Evolutionary conservation across 2,113 vertebrate species (phyloP).

Genomic region (Petaurus breviceps): DNA sequence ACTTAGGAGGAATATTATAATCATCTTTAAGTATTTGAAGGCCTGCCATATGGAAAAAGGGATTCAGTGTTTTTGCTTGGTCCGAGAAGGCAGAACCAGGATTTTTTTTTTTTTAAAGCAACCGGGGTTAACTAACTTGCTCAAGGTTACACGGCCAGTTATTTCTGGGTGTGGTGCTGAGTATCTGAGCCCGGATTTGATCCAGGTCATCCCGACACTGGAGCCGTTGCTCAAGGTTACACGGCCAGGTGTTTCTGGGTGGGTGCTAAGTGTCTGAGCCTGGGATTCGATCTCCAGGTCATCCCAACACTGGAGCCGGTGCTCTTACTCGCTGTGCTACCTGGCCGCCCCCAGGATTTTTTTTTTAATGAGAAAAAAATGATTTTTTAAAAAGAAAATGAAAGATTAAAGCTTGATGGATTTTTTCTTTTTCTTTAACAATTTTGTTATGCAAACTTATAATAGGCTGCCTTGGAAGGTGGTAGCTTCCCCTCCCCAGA

Average conservation of each 20-base stretch:
- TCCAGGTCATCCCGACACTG: too few species aligned
- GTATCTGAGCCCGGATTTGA: too few species aligned
- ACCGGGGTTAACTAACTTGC: too few species aligned
- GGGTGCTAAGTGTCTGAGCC: too few species aligned
- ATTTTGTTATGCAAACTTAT: neutral
- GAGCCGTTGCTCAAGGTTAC: too few species aligned
- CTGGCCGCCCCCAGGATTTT: neutral
- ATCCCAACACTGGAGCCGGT: too few species aligned
- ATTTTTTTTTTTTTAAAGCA: neutral
- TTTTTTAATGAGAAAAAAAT: neutral
- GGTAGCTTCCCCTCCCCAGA: neutral
- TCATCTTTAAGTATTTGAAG: neutral
- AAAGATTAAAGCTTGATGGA: neutral
- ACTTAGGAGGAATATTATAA: neutral
- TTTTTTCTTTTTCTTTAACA: too few species aligned
- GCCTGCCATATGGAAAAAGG: neutral
- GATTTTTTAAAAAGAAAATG: neutral
- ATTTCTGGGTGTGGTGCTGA: too few species aligned
- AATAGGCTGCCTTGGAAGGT: neutral
- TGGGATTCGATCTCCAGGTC: too few species aligned
- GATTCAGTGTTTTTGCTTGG: neutral
- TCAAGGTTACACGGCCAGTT: too few species aligned
- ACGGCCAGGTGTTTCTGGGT: too few species aligned
- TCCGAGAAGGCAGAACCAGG: neutral
- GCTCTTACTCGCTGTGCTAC: too few species aligned